Evolutionary conservation across 2,888 invertebrate genomes (phyloP), one percentile per base, ranked within the genome.

Genomic region (Zaprionus lineosus): DNA sequence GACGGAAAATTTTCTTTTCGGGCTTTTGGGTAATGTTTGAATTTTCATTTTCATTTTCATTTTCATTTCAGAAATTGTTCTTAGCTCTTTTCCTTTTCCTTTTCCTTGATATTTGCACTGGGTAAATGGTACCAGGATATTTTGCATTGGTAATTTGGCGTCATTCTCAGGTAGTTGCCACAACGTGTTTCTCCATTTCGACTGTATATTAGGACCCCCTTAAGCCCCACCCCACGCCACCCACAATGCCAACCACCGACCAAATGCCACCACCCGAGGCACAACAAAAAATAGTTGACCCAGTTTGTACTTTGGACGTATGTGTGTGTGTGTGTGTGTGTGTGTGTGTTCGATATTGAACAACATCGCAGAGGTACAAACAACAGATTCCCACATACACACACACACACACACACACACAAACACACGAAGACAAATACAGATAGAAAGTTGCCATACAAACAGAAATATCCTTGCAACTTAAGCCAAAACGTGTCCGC

Each of bases 161-260:
- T 79, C 78, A 84, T 79, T 79, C 77, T 76, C 78, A 76, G 84
- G 84, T 81, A 78, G 84, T 78, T 78, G 84, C 67, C 70, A 74
- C 61, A 64, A 75, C 83, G 83, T 78, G 77, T 53, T 39, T 34
- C 60, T 39, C 46, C 40, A 34, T 26, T 46, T 28, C 57, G 44
- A 39, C 24, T 14, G 44, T 60, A 31, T 6, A 44, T 8, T 18
- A 37, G n/a, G n/a, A n/a, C n/a, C n/a, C n/a, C n/a, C n/a, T n/a
- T n/a, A n/a, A n/a, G n/a, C n/a, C n/a, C n/a, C n/a, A n/a, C n/a
- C n/a, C n/a, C n/a, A n/a, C n/a, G n/a, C n/a, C n/a, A n/a, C n/a
- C 43, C 53, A 36, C 40, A 26, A 18, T 24, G 24, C 44, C 33
- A n/a, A 21, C 4, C 21, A 40, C 34, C 37, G 56, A 40, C 31